Evolutionary conservation across 2,797 vertebrate species (phyloP), one percentile per base, ranked within the genome.

Genomic region (Psittacula echo): DNA sequence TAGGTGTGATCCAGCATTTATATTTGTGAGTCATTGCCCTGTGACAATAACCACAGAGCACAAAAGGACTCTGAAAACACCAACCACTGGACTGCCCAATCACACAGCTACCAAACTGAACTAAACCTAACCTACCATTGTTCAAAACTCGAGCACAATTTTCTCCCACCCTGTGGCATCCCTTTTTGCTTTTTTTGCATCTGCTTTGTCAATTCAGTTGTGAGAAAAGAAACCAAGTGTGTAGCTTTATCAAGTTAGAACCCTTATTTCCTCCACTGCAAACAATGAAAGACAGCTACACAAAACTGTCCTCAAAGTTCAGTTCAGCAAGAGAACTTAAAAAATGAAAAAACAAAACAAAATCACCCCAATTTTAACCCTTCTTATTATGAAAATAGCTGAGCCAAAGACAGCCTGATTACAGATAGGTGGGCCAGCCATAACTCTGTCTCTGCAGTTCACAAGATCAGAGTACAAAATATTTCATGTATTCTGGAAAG

Each of bases 401-500:
- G 26, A n/a, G 4, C 8, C 37, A 60, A 73, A 85, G 32, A 29
- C 3, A 51, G 41, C 8, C 29, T 2, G 7, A 62, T 53, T 41
- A 85, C 32, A 64, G 60, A n/a, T 2, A 60, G 34, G 30, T 68
- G 51, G 76, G 68, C 44, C 10, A 66, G 24, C 20, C 26, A 18
- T 4, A 78, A 48, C 13, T 22, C n/a, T 26, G 4, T 29, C 47
- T 61, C 13, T 21, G 4, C 45, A 18, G 20, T 24, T 86, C 34
- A 66, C 5, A 23, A 37, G 48, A 58, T 81, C 84, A 95, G 80
- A 94, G 81, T 51, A 82, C 81, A 91, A 92, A 82, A 32, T 56
- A 62, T 41, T 95, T 78, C 53, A 64, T 29, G 64, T 48, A 47
- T 23, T 47, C 58, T 13, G 6, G 23, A 41, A 73, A 30, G 41